Conservation (phyloP, 2,888 invertebrate genomes). For the Polylopha cassiicola region DNA sequence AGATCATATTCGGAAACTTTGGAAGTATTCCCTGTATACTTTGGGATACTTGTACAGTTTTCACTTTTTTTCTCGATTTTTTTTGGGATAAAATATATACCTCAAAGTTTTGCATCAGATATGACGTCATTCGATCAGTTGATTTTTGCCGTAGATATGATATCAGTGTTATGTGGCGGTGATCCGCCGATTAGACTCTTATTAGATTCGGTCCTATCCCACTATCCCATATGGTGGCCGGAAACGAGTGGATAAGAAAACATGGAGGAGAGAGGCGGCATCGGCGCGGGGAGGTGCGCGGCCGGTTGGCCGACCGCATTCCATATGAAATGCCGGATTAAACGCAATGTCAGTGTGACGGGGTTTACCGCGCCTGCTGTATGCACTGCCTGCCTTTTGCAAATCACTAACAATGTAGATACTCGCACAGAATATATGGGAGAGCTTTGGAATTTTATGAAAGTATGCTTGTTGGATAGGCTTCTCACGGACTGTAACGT, state of each 20-base stretch:
- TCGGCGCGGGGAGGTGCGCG: constrained; percentile 44
- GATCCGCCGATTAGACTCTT: constrained; percentile 46
- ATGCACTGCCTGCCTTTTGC: constrained; percentile 33
- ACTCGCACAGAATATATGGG: no score
- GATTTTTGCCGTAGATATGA: constrained; percentile 7
- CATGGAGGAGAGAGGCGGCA: constrained; percentile 59
- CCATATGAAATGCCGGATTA: constrained; percentile 73
- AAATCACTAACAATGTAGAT: constrained; percentile 45
- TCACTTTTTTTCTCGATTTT: neutral
- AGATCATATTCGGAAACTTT: constrained; percentile 9
- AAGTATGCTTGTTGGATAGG: no score
- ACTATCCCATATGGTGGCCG: constrained; percentile 68
- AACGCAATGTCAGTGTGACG: constrained; percentile 73
- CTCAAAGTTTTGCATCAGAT: constrained; percentile 20
- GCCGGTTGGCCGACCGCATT: constrained; percentile 72
- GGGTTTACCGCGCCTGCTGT: constrained; percentile 38
- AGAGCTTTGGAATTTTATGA: no score
- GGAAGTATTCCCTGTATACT: neutral
- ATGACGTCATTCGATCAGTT: constrained; percentile 43
- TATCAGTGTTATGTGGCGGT: constrained; percentile 2
- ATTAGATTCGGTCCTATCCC: constrained; percentile 61
- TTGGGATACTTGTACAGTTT: neutral
- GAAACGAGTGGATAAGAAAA: constrained; percentile 68
- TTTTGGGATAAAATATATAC: constrained; percentile 3
- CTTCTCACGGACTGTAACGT: no score